Percentiles rank a stretch among this genome's conserved stretches.
Evolutionary conservation across 1,140 invertebrate species (phyloP).

Genomic region (Oreohelix idahoensis): DNA sequence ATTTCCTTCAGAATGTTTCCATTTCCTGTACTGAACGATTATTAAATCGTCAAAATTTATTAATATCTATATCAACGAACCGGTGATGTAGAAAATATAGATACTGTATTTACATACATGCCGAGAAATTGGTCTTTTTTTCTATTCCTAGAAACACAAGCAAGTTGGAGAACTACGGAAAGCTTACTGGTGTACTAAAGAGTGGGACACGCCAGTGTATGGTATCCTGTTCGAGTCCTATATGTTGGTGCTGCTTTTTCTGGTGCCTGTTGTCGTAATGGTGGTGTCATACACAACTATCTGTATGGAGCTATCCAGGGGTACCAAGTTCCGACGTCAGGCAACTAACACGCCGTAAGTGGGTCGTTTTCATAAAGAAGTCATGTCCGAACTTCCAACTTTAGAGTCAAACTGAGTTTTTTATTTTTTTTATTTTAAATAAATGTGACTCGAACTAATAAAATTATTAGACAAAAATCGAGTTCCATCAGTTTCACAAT

Average conservation of each 20-base stretch:
- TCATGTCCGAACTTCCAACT: too few species aligned
- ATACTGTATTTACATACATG: too few species aligned
- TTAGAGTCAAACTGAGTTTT: too few species aligned
- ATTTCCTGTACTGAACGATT: too few species aligned
- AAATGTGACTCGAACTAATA: too few species aligned
- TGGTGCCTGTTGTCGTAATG: slow-evolving; percentile 80
- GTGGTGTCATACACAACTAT: slow-evolving; percentile 80
- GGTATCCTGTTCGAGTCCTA: slow-evolving; percentile 80
- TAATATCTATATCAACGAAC: too few species aligned
- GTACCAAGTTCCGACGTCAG: slow-evolving; percentile 50
- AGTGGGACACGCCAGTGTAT: slow-evolving; percentile 73
- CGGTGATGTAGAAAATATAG: too few species aligned
- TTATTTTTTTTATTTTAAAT: too few species aligned
- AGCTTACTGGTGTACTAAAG: slow-evolving; percentile 78
- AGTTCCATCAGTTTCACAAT: too few species aligned
- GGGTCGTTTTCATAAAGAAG: neutral
- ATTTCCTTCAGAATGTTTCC: too few species aligned
- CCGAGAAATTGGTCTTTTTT: neutral
- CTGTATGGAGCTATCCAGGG: slow-evolving; percentile 78
- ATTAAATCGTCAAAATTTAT: too few species aligned
- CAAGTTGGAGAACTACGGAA: slow-evolving; percentile 50
- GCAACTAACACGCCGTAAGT: slow-evolving; percentile 32
- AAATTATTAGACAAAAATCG: too few species aligned
- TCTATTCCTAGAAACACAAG: slow-evolving; percentile 51
- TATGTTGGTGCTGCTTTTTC: slow-evolving; percentile 79